These are phyloP conservation scores for Mimachlamys varia DNA, from an alignment of 2,888 invertebrate species.

Conservation along the genomic window DNA sequence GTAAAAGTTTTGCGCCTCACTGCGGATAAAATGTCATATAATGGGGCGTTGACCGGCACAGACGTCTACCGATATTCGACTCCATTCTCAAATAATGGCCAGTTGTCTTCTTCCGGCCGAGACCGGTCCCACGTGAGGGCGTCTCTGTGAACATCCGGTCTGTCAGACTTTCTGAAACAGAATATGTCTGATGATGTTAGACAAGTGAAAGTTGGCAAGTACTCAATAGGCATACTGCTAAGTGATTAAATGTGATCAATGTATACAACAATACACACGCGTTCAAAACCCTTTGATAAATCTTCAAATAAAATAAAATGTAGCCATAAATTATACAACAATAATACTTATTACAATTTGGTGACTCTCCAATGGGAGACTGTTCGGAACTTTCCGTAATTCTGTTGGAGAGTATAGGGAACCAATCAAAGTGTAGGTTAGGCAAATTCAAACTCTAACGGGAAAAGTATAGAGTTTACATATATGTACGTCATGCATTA, in stretches of 20 bases:
- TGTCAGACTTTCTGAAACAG: background rate
- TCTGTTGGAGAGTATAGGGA: too few relatives aligned
- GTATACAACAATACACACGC: too few relatives aligned
- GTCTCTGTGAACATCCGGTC: background rate
- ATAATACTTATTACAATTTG: too few relatives aligned
- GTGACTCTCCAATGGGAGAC: too few relatives aligned
- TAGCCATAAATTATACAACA: too few relatives aligned
- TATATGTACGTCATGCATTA: too few relatives aligned
- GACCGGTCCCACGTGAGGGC: background rate
- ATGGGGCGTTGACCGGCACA: background rate
- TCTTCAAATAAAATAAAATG: too few relatives aligned
- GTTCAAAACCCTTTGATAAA: too few relatives aligned
- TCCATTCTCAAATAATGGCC: background rate
- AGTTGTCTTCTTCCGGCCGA: conserved; percentile 10
- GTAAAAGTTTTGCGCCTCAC: background rate
- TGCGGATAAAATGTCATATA: background rate
- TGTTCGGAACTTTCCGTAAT: too few relatives aligned
- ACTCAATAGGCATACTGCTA: background rate
- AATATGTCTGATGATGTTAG: background rate
- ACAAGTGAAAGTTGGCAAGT: background rate
- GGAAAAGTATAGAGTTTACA: too few relatives aligned
- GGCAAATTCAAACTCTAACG: too few relatives aligned
- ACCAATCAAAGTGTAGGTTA: too few relatives aligned
- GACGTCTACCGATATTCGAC: background rate
- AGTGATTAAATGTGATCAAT: background rate